phyloP scores from a whole-genome alignment of 2,797 vertebrate species.

The Fistularia commersonii region DNA sequence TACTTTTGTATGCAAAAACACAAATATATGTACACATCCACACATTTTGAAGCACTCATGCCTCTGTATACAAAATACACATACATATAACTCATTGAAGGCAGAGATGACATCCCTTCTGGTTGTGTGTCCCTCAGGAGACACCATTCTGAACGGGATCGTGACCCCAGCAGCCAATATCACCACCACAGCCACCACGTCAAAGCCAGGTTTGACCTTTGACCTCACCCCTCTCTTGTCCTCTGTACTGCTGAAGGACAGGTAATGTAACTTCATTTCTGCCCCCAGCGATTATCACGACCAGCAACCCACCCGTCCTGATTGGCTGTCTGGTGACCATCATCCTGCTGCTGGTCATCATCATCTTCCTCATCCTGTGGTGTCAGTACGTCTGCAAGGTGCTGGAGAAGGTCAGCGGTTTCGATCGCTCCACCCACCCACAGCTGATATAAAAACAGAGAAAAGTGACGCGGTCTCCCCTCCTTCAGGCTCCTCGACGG shows the following conservation, averaged over 20 bases:
- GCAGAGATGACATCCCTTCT: background rate
- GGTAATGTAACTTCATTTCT: background rate
- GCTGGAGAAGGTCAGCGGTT: slow-evolving; percentile 82
- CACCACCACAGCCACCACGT: slow-evolving; percentile 16
- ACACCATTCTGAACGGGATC: slow-evolving; percentile 67
- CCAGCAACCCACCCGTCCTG: slow-evolving; percentile 78
- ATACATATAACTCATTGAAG: background rate
- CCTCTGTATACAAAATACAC: background rate
- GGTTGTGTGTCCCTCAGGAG: slow-evolving; percentile 43
- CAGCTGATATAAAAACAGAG: background rate
- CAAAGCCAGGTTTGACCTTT: slow-evolving; percentile 40
- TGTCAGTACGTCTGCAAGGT: slow-evolving; percentile 89
- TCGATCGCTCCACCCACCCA: background rate
- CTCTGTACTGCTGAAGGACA: too few species aligned
- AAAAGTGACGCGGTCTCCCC: background rate
- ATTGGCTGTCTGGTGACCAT: slow-evolving; percentile 91
- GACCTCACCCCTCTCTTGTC: background rate
- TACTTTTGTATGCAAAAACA: background rate
- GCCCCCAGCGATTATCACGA: slow-evolving; percentile 60
- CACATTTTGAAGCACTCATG: background rate
- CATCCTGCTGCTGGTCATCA: slow-evolving; percentile 85
- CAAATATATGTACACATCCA: background rate
- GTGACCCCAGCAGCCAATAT: slow-evolving; percentile 25
- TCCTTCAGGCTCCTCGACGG: slow-evolving; percentile 79
- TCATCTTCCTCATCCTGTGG: slow-evolving; percentile 90